Percentiles rank a stretch among this genome's conserved stretches.
These are phyloP conservation scores for Loxodonta africana DNA, from an alignment of 2,113 vertebrate genomes.

Conservation along the genomic window DNA sequence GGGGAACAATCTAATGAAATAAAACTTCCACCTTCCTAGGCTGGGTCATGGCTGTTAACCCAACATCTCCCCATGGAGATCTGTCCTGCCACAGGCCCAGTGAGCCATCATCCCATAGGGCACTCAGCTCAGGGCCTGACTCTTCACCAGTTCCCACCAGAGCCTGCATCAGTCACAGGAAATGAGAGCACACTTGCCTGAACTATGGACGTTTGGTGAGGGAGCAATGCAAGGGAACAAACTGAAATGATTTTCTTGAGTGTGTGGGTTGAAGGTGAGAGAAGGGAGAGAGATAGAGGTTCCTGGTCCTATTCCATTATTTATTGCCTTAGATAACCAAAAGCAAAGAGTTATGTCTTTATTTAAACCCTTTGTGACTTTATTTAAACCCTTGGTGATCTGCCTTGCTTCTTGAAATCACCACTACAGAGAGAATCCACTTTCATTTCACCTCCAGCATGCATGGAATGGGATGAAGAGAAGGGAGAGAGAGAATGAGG, in stretches of 20 bases:
- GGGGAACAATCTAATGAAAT: background rate
- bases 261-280: background rate
- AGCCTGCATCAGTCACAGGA: background rate
- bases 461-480: background rate
- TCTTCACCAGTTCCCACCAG: background rate
- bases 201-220: background rate
- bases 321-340: background rate
- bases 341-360: background rate
- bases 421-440: background rate
- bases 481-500: background rate
- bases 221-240: background rate
- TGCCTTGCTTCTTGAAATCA: constrained; percentile 23
- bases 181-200: background rate
- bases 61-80: background rate
- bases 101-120: background rate
- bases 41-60: background rate
- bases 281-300: background rate
- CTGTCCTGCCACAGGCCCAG: background rate
- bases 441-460: constrained; percentile 51
- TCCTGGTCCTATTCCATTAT: background rate
- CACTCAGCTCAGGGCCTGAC: background rate
- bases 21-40: background rate
- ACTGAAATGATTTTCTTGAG: background rate
- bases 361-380: background rate
- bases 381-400: background rate